These are phyloP conservation scores for Coranthus polyacanthus DNA, from an alignment of 2,797 vertebrate genomes.

Conservation along the genomic window DNA sequence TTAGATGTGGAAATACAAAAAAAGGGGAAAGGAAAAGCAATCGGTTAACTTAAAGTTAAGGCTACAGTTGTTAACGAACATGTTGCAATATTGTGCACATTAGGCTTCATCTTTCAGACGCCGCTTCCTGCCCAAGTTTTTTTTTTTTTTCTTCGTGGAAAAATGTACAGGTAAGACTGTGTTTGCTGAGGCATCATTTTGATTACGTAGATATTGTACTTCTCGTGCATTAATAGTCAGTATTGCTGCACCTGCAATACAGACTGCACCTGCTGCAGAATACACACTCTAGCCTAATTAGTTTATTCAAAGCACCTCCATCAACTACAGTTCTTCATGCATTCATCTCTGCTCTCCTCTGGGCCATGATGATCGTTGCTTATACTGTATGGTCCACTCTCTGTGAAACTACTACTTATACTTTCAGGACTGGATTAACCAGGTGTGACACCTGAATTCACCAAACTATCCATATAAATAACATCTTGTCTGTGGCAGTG, in stretches of 20 bases:
- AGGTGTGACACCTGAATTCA: constrained; percentile 67
- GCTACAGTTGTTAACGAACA: constrained; percentile 74
- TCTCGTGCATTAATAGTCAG: constrained; percentile 56
- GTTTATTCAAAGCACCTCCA: constrained; percentile 70
- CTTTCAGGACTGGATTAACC: constrained; percentile 59
- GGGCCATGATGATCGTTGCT: constrained; percentile 42
- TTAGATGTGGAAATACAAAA: constrained; percentile 86
- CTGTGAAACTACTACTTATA: constrained; percentile 3
- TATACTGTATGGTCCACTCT: constrained; percentile 41
- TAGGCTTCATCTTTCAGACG: constrained; percentile 55
- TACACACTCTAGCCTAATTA: constrained; percentile 62
- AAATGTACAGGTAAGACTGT: constrained; percentile 45
- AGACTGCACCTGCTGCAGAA: constrained; percentile 74
- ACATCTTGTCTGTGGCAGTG: constrained; percentile 39
- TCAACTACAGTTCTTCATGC: constrained; percentile 56
- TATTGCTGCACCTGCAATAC: constrained; percentile 75
- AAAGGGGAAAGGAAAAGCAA: constrained; percentile 67
- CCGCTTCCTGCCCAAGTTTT: constrained; percentile 31
- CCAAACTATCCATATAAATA: constrained; percentile 67
- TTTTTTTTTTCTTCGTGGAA: constrained; percentile 7
- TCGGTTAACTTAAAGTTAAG: constrained; percentile 82
- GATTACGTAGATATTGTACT: constrained; percentile 71
- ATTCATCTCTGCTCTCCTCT: constrained; percentile 53
- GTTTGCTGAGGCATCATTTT: constrained; percentile 77
- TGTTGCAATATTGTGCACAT: constrained; percentile 62